Conservation (phyloP, 2,797 vertebrate species). For the Leptatherina wallacei region DNA sequence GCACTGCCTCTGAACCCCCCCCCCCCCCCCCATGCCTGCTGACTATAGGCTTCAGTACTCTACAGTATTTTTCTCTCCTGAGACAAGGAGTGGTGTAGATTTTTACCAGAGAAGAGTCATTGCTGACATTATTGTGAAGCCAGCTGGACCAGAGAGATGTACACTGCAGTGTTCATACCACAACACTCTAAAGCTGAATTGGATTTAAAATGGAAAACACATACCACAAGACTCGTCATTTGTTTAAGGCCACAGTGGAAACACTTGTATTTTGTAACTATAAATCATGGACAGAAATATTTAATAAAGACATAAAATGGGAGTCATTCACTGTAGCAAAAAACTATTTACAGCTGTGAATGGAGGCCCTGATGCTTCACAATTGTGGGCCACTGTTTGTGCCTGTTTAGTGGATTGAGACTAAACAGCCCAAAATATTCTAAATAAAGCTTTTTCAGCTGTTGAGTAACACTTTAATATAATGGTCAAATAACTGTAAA, state of each 20-base stretch:
- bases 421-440: slow-evolving; percentile 4
- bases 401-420: slow-evolving; percentile 5
- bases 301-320: slow-evolving; percentile 21
- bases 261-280: slow-evolving; percentile 26
- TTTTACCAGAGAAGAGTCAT: slow-evolving; percentile 24
- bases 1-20: slow-evolving; percentile 32
- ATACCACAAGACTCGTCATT: neutral
- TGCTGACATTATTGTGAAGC: slow-evolving; percentile 52
- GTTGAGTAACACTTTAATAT: neutral
- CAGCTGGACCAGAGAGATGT: slow-evolving; percentile 40
- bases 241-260: neutral
- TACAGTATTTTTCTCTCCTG: slow-evolving; percentile 25
- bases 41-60: slow-evolving; percentile 30
- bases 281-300: slow-evolving; percentile 35
- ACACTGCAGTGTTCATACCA: slow-evolving; percentile 22
- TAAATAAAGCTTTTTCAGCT: neutral
- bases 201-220: slow-evolving; percentile 30
- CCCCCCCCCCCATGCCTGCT: slow-evolving; percentile 7
- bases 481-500: neutral
- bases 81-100: slow-evolving; percentile 14
- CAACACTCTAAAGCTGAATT: slow-evolving; percentile 24
- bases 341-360: slow-evolving; percentile 42
- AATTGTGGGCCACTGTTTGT: slow-evolving; percentile 21
- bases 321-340: slow-evolving; percentile 31
- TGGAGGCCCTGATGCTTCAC: slow-evolving; percentile 27